Evolutionary conservation across 2,888 invertebrate genomes (phyloP).

Genomic region (Dicyrtoma fusca): DNA sequence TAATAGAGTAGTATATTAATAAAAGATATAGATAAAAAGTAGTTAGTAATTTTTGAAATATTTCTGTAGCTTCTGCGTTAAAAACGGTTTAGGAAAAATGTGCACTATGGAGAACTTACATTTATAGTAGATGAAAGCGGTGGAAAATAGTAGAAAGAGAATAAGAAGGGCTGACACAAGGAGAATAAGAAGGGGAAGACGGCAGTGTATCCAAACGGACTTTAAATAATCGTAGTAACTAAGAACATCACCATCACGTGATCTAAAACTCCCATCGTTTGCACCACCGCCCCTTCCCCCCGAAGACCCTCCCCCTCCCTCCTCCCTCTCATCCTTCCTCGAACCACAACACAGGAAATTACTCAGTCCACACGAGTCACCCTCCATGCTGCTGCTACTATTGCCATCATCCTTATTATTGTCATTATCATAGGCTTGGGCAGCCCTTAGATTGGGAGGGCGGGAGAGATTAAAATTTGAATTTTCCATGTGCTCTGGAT

Average conservation of each 20-base stretch:
- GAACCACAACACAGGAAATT: too few relatives aligned
- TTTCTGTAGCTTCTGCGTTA: too few relatives aligned
- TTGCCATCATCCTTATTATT: too few relatives aligned
- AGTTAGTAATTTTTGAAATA: not conserved
- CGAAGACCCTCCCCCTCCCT: not conserved
- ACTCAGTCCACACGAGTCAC: too few relatives aligned
- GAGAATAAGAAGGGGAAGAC: constrained; percentile 65
- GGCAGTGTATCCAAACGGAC: constrained; percentile 60
- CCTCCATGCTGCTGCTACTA: too few relatives aligned
- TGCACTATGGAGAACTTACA: constrained; percentile 62
- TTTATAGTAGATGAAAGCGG: constrained; percentile 67
- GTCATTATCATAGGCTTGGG: too few relatives aligned
- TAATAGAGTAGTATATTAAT: too few relatives aligned
- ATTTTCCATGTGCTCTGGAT: too few relatives aligned
- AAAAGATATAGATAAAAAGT: not conserved
- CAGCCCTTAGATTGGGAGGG: too few relatives aligned
- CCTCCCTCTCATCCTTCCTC: not conserved
- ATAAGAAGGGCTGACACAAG: constrained; percentile 65
- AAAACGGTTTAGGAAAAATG: too few relatives aligned
- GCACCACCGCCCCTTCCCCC: not conserved
- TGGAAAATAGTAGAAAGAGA: constrained; percentile 66
- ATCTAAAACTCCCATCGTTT: not conserved
- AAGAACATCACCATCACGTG: not conserved
- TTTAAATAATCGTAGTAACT: constrained; percentile 2
- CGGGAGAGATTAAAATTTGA: too few relatives aligned